These are phyloP conservation scores for Eutolmus rufibarbis DNA, from an alignment of 2,888 invertebrate genomes.

Conservation along the genomic window DNA sequence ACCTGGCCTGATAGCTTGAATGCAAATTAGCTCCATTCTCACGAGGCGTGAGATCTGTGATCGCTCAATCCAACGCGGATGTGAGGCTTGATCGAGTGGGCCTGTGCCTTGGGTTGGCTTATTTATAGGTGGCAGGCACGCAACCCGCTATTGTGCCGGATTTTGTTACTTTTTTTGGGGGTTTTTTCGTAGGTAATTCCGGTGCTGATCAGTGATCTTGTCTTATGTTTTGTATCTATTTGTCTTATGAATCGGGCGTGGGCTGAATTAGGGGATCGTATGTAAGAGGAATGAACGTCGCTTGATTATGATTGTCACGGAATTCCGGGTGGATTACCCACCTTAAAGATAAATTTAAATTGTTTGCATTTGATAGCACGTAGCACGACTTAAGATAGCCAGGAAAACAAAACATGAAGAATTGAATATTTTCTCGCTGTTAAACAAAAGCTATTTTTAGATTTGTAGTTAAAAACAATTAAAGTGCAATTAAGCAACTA, in stretches of 20 bases:
- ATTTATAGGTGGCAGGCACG: slow-evolving; percentile 12
- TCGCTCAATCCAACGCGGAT: slow-evolving; percentile 9
- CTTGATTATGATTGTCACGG: not conserved
- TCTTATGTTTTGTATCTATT: not conserved
- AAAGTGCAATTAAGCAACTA: too few relatives aligned
- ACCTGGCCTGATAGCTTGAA: not conserved
- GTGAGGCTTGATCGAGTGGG: not conserved
- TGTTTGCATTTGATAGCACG: not conserved
- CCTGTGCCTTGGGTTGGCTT: not conserved
- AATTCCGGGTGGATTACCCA: not conserved
- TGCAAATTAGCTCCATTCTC: slow-evolving; percentile 25
- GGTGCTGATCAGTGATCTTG: not conserved
- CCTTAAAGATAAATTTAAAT: not conserved
- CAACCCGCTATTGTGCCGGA: not conserved
- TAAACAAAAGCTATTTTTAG: too few relatives aligned
- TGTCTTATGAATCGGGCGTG: not conserved
- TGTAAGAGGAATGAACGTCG: not conserved
- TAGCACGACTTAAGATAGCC: not conserved
- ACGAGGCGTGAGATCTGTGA: slow-evolving; percentile 16
- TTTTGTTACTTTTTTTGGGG: not conserved
- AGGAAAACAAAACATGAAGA: not conserved
- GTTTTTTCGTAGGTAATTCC: not conserved
- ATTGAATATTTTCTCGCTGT: too few relatives aligned
- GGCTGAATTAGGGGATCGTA: not conserved
- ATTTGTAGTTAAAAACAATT: too few relatives aligned